Evolutionary conservation across 2,113 vertebrate genomes (phyloP), one percentile per base, ranked within the genome.

Genomic region (Alligator mississippiensis): DNA sequence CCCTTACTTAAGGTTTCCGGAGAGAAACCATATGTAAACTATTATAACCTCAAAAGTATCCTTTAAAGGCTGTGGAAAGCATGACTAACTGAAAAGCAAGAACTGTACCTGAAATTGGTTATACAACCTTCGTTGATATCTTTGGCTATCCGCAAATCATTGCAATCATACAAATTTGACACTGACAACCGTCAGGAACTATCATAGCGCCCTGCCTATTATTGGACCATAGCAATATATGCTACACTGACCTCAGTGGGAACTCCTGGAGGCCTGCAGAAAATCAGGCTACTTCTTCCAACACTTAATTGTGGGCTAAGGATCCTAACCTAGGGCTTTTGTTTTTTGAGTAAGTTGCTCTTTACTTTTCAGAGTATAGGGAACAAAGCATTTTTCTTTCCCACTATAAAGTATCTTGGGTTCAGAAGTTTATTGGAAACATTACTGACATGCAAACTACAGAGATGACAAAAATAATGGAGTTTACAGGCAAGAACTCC

Each of bases 371-470:
- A 89, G 95, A 84, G 70, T 47, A 79, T 90, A 64, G 83, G 82
- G 87, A 96, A 96, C 90, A 95, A 93, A 93, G 79, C 87, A 19
- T 82, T 82, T 83, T 86, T 93, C 90, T 89, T 92, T 86, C 77
- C 93, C 82, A 81, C 91, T 92, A 90, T 84, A 94, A 96, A 96
- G 83, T 84, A 93, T 75, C 93, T 85, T 1, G 85, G 62, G 95
- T 96, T 97, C 96, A 96, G 95, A 96, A 96, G 96, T 96, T 97
- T 96, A 95, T 93, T 96, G 94, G 96, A 96, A 96, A 93, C 90
- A 87, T 30, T 86, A 89, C 82, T 96, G 95, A 96, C 96, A 97
- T 95, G 85, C 94, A 94, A 96, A 96, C 97, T 96, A 94, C 92
- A 88, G 82, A 97, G 80, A 82, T 96, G 96, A 95, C 93, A 96